A percentile compares a stretch with the other conserved stretches of the same genome.
These are phyloP conservation scores for Aphodius sticticus DNA, from an alignment of 2,888 invertebrate species.

Conservation along the genomic window DNA sequence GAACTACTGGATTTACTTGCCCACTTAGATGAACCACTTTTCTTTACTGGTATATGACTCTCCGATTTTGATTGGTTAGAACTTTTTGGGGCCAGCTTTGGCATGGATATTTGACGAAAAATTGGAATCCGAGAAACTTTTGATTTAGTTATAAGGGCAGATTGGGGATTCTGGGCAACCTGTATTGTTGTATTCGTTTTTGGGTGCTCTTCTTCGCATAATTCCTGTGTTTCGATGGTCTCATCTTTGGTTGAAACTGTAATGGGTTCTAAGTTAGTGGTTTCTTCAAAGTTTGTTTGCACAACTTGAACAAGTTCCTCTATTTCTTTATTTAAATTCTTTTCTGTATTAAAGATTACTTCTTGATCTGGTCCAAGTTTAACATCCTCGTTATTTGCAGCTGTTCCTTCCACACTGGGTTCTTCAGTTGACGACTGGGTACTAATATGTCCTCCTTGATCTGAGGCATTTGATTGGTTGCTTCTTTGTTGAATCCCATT, in stretches of 20 bases:
- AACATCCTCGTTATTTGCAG: constrained; percentile 12
- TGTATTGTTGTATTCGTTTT: constrained; percentile 20
- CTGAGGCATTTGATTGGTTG: background rate
- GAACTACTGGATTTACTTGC: background rate
- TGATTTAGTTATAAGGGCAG: constrained; percentile 45
- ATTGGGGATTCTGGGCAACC: constrained; percentile 44
- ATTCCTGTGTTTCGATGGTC: background rate
- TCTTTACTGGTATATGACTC: constrained; percentile 35
- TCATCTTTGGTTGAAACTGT: background rate
- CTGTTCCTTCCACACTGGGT: background rate
- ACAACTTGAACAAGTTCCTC: background rate
- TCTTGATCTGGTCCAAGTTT: background rate
- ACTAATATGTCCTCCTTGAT: background rate
- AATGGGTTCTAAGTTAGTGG: background rate
- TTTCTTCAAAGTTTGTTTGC: background rate
- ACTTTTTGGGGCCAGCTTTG: constrained; percentile 41
- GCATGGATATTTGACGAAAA: constrained; percentile 51
- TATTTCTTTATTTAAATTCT: background rate
- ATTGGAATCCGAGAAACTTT: constrained; percentile 57
- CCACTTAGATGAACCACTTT: constrained; percentile 9
- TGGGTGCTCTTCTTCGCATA: constrained; percentile 7
- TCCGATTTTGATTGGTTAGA: constrained; percentile 31
- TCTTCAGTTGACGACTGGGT: background rate
- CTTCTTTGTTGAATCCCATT: constrained; percentile 10
- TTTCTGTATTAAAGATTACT: background rate